These are phyloP conservation scores for Charadrius vociferus DNA, from an alignment of 2,113 vertebrate species.

Conservation along the genomic window DNA sequence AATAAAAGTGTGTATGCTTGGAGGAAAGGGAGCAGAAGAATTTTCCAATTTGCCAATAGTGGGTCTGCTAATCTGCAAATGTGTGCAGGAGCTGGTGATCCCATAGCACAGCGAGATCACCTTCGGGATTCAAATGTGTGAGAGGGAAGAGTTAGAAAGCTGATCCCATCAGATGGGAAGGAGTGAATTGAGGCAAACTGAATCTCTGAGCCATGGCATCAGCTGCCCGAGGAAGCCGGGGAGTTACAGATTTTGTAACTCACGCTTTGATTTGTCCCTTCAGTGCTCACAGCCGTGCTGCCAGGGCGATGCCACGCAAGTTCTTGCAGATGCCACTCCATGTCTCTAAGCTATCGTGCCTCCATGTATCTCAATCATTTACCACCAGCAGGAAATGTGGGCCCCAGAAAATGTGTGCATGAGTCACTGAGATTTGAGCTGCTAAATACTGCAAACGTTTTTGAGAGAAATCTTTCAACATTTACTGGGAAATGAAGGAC, in stretches of 20 bases:
- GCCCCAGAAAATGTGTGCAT: neutral
- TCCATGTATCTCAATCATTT: neutral
- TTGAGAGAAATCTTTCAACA: neutral
- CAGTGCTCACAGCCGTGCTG: fast-evolving
- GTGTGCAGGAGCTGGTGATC: neutral
- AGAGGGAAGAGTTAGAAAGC: neutral
- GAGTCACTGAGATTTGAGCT: neutral
- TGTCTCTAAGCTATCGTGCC: neutral
- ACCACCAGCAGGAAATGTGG: neutral
- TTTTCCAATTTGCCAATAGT: neutral
- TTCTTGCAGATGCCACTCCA: fast-evolving
- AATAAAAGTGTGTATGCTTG: fast-evolving
- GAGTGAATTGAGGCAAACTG: neutral
- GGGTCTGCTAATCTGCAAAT: neutral
- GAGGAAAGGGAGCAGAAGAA: neutral
- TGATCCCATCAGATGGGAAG: neutral
- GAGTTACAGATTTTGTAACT: neutral
- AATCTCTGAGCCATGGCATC: neutral
- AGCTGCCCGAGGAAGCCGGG: fast-evolving
- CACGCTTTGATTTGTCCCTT: fast-evolving
- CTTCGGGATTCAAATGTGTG: neutral
- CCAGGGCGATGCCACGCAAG: fast-evolving
- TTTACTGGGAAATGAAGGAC: neutral
- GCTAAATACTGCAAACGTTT: neutral
- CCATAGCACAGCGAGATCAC: neutral